Conservation (phyloP, 2,113 vertebrate genomes). For the Polyodon spathula region DNA sequence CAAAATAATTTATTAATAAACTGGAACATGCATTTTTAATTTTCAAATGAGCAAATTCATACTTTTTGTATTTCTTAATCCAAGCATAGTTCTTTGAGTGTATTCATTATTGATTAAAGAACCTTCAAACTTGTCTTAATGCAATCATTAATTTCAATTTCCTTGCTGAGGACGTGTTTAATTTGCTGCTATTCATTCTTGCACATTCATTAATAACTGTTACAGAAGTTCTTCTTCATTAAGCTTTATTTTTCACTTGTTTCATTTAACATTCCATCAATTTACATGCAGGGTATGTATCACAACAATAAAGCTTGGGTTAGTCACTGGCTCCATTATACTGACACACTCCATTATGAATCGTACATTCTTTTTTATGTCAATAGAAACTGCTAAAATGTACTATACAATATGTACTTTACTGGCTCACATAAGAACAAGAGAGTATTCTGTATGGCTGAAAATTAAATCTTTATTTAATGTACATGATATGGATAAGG, state of each 20-base stretch:
- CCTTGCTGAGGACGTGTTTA: conserved; percentile 2
- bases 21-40: conserved; percentile 26
- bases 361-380: too few species aligned
- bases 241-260: not conserved
- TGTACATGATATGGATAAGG: too few species aligned
- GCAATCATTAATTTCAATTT: conserved; percentile 19
- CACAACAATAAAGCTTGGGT: too few species aligned
- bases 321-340: too few species aligned
- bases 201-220: not conserved
- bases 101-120: conserved; percentile 25
- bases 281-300: too few species aligned
- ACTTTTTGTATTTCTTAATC: conserved; percentile 16
- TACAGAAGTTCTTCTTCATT: not conserved
- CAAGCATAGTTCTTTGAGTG: conserved; percentile 5
- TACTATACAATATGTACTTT: too few species aligned
- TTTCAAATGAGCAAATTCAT: conserved; percentile 18
- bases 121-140: conserved; percentile 23
- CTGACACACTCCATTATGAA: too few species aligned
- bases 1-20: conserved; percentile 30
- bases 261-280: not conserved
- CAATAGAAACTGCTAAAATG: too few species aligned
- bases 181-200: not conserved
- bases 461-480: too few species aligned
- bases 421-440: too few species aligned
- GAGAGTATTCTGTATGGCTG: too few species aligned